phyloP scores from a whole-genome alignment of 2,797 vertebrate genomes.

The Tenualosa thibaudeaui region DNA sequence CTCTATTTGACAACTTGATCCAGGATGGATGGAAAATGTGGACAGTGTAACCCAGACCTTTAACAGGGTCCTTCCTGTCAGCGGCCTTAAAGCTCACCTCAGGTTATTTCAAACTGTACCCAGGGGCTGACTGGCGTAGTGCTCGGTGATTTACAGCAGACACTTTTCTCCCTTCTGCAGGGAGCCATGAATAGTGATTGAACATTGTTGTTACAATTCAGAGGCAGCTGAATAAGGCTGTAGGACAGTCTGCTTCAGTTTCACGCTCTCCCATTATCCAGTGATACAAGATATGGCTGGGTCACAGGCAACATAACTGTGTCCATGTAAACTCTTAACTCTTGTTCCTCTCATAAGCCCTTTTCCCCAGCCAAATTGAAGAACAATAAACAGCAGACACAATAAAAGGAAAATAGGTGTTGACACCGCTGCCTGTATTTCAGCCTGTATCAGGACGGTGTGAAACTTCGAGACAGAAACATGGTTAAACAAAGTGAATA shows the following conservation, averaged over 20 bases:
- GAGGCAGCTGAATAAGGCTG: conserved; percentile 26
- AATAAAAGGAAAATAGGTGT: neutral
- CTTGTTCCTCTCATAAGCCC: conserved; percentile 29
- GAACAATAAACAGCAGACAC: conserved; percentile 6
- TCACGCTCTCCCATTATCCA: conserved; percentile 41
- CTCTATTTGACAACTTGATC: conserved; percentile 48
- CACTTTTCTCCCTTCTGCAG: conserved; percentile 23
- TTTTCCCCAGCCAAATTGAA: conserved; percentile 20
- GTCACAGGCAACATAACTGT: conserved; percentile 38
- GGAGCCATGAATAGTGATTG: conserved; percentile 28
- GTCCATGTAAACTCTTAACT: conserved; percentile 39
- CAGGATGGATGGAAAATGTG: conserved; percentile 28
- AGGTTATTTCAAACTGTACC: conserved; percentile 13
- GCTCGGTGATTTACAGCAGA: conserved; percentile 15
- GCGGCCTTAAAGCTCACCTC: conserved; percentile 20
- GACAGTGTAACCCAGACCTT: conserved; percentile 17
- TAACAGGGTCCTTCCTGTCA: conserved; percentile 23
- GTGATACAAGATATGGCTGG: conserved; percentile 36
- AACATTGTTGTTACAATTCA: conserved; percentile 30
- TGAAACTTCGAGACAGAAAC: conserved; percentile 4
- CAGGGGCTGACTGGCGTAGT: neutral
- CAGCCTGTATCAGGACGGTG: conserved; percentile 34
- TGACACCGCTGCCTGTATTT: neutral
- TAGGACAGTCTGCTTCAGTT: conserved; percentile 38
- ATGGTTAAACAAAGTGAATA: neutral